These are phyloP conservation scores for Parascotia fuliginaria DNA, from an alignment of 2,888 invertebrate genomes.

Conservation along the genomic window DNA sequence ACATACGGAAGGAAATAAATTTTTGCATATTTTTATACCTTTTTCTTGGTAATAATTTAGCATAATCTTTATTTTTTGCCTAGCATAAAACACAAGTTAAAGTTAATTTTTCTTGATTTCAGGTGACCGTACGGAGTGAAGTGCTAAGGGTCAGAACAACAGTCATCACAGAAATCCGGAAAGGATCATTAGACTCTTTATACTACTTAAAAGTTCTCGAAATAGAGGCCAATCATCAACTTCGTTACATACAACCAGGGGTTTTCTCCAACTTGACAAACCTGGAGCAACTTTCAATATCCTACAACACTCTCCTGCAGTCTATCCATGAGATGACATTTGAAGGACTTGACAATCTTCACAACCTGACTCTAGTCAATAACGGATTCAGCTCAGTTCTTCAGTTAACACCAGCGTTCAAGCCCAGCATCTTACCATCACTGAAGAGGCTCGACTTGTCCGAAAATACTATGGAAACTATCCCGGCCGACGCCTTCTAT, in stretches of 20 bases:
- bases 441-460: constrained; percentile 79
- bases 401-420: constrained; percentile 73
- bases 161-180: constrained; percentile 69
- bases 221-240: constrained; percentile 83
- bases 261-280: constrained; percentile 77
- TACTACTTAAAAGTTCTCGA: constrained; percentile 71
- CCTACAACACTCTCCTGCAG: constrained; percentile 79
- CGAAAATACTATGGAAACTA: constrained; percentile 79
- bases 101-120: constrained; percentile 44
- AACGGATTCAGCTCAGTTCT: constrained; percentile 81
- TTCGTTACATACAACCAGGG: constrained; percentile 78
- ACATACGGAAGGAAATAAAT: no score
- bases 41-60: no score
- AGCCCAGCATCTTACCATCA: constrained; percentile 71
- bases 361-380: constrained; percentile 80
- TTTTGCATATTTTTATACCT: no score
- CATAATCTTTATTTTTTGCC: background rate
- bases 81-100: background rate
- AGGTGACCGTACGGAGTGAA: constrained; percentile 67
- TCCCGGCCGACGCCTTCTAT: constrained; percentile 73
- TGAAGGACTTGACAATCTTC: constrained; percentile 78
- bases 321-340: constrained; percentile 76
- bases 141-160: constrained; percentile 79
- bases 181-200: constrained; percentile 71
- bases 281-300: constrained; percentile 82